Conservation (phyloP, 1,140 invertebrate genomes). For the Atta colombica region DNA sequence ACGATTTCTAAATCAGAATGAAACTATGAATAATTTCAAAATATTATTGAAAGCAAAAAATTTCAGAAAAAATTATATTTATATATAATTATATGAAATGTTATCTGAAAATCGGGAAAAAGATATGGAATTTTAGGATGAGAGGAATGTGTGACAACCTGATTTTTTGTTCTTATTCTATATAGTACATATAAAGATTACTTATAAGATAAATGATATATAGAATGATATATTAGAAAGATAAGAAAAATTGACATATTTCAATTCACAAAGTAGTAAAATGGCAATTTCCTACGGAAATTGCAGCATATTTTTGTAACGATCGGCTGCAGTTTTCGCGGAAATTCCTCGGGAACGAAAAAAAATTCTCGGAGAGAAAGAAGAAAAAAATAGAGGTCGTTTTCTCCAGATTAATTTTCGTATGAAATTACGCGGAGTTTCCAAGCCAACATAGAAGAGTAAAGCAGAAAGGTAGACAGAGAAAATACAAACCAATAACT, state of each 20-base stretch:
- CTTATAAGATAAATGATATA: too few relatives aligned
- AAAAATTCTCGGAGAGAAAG: background rate
- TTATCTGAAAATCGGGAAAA: too few relatives aligned
- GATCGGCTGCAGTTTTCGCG: background rate
- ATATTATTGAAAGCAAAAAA: too few relatives aligned
- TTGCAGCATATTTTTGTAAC: background rate
- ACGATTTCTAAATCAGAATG: too few relatives aligned
- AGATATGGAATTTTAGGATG: too few relatives aligned
- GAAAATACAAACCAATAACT: background rate
- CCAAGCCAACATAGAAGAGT: background rate
- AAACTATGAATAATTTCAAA: too few relatives aligned
- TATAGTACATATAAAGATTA: too few relatives aligned
- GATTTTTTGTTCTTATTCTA: too few relatives aligned
- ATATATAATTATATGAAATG: too few relatives aligned
- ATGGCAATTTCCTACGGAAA: slow-evolving; percentile 16
- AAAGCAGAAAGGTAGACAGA: slow-evolving; percentile 13
- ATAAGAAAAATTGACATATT: background rate
- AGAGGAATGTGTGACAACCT: too few relatives aligned
- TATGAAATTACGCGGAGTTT: slow-evolving; percentile 5
- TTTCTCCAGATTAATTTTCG: slow-evolving; percentile 29
- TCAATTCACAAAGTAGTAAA: background rate
- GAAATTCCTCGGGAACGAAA: background rate
- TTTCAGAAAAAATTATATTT: too few relatives aligned
- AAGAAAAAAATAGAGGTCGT: background rate
- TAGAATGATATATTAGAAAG: too few relatives aligned